Evolutionary conservation across 2,113 vertebrate species (phyloP).

Genomic region (Phylloscopus trochiloides): DNA sequence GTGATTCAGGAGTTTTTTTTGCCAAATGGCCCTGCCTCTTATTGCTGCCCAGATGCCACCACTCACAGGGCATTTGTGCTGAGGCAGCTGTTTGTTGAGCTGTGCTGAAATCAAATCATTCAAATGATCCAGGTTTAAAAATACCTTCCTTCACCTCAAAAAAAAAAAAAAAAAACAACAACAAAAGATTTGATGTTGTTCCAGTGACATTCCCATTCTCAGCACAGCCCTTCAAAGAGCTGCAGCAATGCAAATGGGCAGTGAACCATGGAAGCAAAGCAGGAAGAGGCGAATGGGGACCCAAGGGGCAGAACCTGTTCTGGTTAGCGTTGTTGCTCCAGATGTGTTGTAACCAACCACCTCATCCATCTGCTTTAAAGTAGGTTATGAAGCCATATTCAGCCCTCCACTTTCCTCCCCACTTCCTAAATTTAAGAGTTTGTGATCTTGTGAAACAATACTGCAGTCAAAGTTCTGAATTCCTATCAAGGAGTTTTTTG

Average conservation of each 20-base stretch:
- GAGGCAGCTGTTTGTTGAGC: background rate
- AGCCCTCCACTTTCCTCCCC: background rate
- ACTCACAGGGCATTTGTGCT: background rate
- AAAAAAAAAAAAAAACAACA: background rate
- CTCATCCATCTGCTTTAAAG: background rate
- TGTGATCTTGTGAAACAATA: background rate
- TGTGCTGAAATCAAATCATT: background rate
- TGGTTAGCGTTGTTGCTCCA: background rate
- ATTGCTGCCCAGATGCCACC: constrained; percentile 9
- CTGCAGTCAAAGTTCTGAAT: background rate
- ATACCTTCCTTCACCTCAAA: constrained; percentile 12
- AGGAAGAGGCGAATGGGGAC: background rate
- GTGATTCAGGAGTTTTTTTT: background rate
- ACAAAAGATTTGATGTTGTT: background rate
- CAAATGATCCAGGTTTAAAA: constrained; percentile 4
- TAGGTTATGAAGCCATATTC: background rate
- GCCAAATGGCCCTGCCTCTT: background rate
- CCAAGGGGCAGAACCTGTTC: background rate
- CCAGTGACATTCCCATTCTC: background rate
- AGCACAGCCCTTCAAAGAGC: background rate
- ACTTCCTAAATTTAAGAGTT: background rate
- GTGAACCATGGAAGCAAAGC: background rate
- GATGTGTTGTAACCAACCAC: background rate
- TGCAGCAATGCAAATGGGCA: background rate
- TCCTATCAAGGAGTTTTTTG: background rate